Percentiles rank a stretch among this genome's conserved stretches.
Evolutionary conservation across 2,888 invertebrate genomes (phyloP).

Genomic region (Cryptosula pallasiana): DNA sequence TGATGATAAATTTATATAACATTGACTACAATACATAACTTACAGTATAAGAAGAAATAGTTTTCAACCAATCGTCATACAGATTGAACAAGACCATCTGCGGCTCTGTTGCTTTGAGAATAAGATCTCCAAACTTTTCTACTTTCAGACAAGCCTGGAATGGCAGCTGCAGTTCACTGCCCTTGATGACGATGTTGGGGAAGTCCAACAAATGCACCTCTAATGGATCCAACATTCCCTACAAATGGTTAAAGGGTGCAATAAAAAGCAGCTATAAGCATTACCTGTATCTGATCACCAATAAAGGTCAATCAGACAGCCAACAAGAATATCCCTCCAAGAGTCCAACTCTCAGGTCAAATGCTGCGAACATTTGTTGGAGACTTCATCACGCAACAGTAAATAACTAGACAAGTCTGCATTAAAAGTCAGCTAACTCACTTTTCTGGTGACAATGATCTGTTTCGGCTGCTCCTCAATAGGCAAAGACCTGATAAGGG

Average conservation of each 20-base stretch:
- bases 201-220: conserved; percentile 97
- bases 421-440: background rate
- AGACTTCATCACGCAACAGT: background rate
- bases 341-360: background rate
- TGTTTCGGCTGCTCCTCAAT: conserved; percentile 99
- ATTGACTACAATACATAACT: conserved; percentile 29
- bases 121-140: conserved; percentile 98
- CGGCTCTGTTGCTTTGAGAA: conserved; percentile 96
- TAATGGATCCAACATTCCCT: conserved; percentile 97
- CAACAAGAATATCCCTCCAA: background rate
- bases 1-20: no score
- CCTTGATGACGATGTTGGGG: conserved; percentile 99
- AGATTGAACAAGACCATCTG: conserved; percentile 99
- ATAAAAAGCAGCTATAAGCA: background rate
- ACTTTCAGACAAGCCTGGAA: conserved; percentile 94
- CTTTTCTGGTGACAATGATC: conserved; percentile 95
- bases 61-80: conserved; percentile 99
- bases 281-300: background rate
- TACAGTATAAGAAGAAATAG: conserved; percentile 95
- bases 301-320: background rate
- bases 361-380: background rate
- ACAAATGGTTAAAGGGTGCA: background rate
- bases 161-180: conserved; percentile 93
- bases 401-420: no score
- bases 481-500: conserved; percentile 93